Base-by-base conservation (phyloP, 2,888 invertebrate species). In the Dasypolia templi region DNA sequence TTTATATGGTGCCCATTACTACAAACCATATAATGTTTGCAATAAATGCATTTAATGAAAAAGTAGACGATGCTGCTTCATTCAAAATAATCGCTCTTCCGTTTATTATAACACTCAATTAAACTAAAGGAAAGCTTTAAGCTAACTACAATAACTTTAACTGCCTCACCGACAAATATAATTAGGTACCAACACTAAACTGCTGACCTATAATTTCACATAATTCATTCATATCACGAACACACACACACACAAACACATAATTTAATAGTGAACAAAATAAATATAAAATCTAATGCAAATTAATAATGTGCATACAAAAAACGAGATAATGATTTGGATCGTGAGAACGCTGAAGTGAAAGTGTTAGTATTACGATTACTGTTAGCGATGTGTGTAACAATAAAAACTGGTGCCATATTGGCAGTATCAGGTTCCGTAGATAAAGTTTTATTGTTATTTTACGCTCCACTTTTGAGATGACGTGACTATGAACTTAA, bases 261-360 rank as follows among this genome's bases (percentile, higher is more conserved):
- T 63, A 80, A 77, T 75, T 77, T 82, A 77, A 82, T 78, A 73
- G 70, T 66, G 68, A 72, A 78, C 68, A 78, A 62, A 75, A 84
- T 77, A 83, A 81, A 81, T 82, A 84, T 81, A 75, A 86, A 85
- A 85, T 81, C 62, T 83, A 87, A 87, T 82, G 84, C 87, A 86
- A 77, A 86, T 86, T 85, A 88, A 88, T 88, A 88, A 86, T 86
- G 83, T 77, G 77, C 70, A 84, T 77, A 87, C 82, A 88, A 87
- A 89, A 90, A 89, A 82, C 79, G 56, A 66, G 63, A 69, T 87
- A 85, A 87, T 86, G 83, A 83, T 81, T 79, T 61, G 63, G 78
- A 76, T 79, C 89, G 90, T 90, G 90, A 87, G 90, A 90, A 88
- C 86, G 70, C 0, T 42, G 26, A 14, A 74, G 90, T 87, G 90